A percentile compares a stretch with the other conserved stretches of the same genome.
phyloP scores from a whole-genome alignment of 2,113 vertebrate species.

The Carettochelys insculpta region DNA sequence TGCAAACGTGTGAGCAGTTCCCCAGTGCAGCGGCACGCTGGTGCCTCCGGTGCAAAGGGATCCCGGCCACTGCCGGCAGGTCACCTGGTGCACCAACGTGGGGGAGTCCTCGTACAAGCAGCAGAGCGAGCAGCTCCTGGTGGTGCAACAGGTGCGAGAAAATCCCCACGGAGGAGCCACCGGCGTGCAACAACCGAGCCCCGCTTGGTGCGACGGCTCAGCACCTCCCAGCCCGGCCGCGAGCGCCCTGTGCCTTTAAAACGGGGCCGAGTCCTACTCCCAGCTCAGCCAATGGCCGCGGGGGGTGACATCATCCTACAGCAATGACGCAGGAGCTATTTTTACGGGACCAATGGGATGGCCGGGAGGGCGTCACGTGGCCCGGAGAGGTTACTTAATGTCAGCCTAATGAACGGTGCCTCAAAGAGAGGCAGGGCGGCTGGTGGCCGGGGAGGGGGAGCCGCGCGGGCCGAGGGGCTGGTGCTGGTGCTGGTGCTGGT shows the following conservation, averaged over 20 bases:
- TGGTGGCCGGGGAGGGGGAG: background rate
- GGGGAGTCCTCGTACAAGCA: background rate
- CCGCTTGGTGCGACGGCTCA: too few species aligned
- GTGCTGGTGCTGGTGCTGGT: background rate
- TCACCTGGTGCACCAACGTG: background rate
- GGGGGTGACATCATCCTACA: slow-evolving; percentile 49
- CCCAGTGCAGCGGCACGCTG: background rate
- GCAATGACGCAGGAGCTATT: slow-evolving; percentile 60
- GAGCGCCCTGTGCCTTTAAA: background rate
- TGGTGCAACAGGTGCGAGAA: too few species aligned
- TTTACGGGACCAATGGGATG: slow-evolving; percentile 54
- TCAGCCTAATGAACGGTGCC: slow-evolving; percentile 67
- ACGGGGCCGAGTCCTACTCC: background rate
- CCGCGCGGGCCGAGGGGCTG: background rate
- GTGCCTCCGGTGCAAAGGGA: background rate
- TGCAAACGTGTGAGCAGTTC: background rate
- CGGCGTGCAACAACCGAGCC: background rate
- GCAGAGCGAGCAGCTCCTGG: background rate
- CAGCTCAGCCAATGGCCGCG: background rate
- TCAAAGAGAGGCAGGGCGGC: slow-evolving; percentile 23
- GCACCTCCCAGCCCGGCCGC: too few species aligned
- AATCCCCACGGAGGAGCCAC: too few species aligned
- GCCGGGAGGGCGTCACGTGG: slow-evolving; percentile 27
- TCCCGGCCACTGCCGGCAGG: background rate
- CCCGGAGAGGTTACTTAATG: slow-evolving; percentile 71